These are phyloP conservation scores for Porphyrio hochstetteri DNA, from an alignment of 2,113 vertebrate species.

Conservation along the genomic window DNA sequence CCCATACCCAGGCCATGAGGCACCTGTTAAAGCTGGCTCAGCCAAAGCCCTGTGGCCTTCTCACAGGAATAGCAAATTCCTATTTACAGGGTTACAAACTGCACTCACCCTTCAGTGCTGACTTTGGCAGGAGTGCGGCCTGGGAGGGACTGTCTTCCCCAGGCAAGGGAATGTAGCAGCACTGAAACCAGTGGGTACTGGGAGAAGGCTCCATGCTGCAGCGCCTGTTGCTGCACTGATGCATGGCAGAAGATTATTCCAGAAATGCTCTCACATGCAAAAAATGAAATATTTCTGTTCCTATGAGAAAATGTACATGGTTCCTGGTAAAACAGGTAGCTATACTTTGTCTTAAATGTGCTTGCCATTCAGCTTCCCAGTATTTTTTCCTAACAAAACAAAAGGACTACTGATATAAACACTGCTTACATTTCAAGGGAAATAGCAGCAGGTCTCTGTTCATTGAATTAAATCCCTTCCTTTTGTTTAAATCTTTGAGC, in stretches of 20 bases:
- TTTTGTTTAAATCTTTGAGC: slow-evolving; percentile 25
- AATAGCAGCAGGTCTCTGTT: neutral
- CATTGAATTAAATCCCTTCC: neutral
- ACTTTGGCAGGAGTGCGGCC: neutral
- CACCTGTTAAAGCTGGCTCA: neutral
- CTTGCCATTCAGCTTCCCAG: neutral
- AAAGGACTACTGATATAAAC: neutral
- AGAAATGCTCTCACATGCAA: neutral
- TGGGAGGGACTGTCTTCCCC: neutral
- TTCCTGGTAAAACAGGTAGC: neutral
- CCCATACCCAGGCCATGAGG: neutral
- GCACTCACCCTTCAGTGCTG: neutral
- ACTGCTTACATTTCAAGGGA: neutral
- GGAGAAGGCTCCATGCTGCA: neutral
- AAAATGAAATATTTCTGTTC: neutral
- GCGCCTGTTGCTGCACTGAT: neutral
- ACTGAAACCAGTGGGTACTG: neutral
- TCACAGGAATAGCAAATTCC: neutral
- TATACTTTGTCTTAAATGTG: neutral
- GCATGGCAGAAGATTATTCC: neutral
- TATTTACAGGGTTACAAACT: neutral
- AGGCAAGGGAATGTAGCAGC: neutral
- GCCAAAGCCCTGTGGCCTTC: neutral
- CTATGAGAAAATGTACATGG: neutral
- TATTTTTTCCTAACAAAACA: neutral